These are phyloP conservation scores for Blastomussa wellsi DNA, from an alignment of 92 coral and sea anemone species.

Conservation along the genomic window DNA sequence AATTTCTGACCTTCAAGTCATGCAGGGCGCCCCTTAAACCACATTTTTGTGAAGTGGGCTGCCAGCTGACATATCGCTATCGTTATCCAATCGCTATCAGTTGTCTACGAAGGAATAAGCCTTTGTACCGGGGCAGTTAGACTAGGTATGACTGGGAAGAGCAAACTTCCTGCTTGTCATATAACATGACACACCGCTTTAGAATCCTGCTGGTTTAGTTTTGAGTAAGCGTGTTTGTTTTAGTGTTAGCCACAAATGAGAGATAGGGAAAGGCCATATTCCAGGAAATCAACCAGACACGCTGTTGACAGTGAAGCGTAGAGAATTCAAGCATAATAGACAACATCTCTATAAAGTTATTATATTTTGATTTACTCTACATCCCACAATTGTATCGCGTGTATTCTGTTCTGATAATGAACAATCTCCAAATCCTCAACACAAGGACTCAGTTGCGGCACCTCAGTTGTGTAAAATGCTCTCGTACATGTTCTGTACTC, in stretches of 20 bases:
- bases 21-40: no score
- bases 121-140: neutral
- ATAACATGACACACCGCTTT: neutral
- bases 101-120: no score
- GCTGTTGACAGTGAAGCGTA: no score
- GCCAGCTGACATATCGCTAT: no score
- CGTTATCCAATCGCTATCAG: no score
- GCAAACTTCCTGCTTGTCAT: neutral
- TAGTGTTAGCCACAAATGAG: neutral
- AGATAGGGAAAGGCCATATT: neutral
- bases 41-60: no score
- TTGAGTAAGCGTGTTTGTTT: neutral
- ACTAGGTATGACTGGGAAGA: neutral
- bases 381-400: neutral
- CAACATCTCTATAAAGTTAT: neutral
- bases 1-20: no score
- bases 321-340: neutral
- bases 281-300: neutral
- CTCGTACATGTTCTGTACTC: conserved; percentile 78
- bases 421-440: neutral
- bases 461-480: conserved; percentile 63
- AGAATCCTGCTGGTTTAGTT: neutral
- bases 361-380: neutral
- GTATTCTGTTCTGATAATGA: neutral
- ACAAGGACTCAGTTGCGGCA: neutral